Base-by-base conservation (phyloP, 1,140 invertebrate species). In the Tetramorium parvispinum region DNA sequence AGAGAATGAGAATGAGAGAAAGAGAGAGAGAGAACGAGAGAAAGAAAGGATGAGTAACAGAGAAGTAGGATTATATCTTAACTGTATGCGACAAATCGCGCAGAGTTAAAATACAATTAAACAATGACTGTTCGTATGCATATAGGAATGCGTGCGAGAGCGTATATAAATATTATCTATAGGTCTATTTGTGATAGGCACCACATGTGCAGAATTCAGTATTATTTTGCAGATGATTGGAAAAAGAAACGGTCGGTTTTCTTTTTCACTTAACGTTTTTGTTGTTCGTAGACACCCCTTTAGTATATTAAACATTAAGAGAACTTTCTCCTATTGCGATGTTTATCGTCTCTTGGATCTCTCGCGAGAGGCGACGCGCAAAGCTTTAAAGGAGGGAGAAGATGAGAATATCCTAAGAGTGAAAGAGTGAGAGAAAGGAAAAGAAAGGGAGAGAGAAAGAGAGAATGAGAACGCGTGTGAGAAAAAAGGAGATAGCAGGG, bases 131-230 rank as follows among this genome's bases (percentile, higher is more conserved):
- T 87, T 85, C 75, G 89, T 70, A 85, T 92, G 91, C 83, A 79
- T 89, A 91, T 82, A 86, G 55, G 87, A 63, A 73, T 88, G 87
- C 85, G 79, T 91, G 87, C 66, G 85, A 85, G 87, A 89, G 91
- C 65, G 87, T 91, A 91, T 89, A 86, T 91, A 83, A 87, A 78
- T 86, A 89, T 77, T 88, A 89, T 91, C 93, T 89, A 94, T 94
- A 94, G 92, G 94, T 90, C 93, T 93, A 94, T 95, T 61, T 81
- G 95, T 95, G 94, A 95, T 95, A 95, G 94, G 94, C 94, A 95
- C 95, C 93, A 53, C 70, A 94, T 91, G 94, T 95, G 95, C 95
- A 92, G 93, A 95, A 93, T 95, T 94, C 95, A 95, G 95, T 95
- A 95, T 95, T 95, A 95, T 94, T 95, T 95, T 95, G 91, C 94